A percentile compares a stretch with the other conserved stretches of the same genome.
Conservation (phyloP, 2,797 vertebrate species). For the Aeoliscus strigatus region DNA sequence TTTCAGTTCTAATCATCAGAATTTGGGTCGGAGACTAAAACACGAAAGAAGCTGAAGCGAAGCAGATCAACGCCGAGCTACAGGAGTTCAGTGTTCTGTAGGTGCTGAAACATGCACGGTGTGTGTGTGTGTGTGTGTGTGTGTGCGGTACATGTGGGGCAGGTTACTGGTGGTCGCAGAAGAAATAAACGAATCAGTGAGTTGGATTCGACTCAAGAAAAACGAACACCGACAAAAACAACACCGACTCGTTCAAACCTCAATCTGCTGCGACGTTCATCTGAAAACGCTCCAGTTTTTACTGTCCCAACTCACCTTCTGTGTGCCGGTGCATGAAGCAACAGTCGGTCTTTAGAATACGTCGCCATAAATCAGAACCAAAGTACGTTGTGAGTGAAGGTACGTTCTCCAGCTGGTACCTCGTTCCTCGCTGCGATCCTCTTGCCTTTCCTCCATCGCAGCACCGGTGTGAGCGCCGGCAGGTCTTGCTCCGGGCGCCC, state of each 20-base stretch:
- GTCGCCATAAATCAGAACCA: neutral
- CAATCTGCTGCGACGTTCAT: conserved; percentile 46
- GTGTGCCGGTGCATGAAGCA: neutral
- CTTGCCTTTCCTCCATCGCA: conserved; percentile 92
- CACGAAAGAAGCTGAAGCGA: conserved; percentile 38
- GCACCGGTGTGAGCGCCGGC: conserved; percentile 82
- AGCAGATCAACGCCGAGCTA: conserved; percentile 17
- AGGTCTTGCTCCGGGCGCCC: conserved; percentile 77
- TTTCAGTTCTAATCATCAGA: conserved; percentile 29
- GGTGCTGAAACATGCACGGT: conserved; percentile 51
- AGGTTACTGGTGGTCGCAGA: conserved; percentile 62
- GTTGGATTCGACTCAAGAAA: conserved; percentile 64
- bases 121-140: no score
- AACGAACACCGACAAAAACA: conserved; percentile 59
- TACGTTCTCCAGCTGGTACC: conserved; percentile 68
- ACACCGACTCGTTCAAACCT: conserved; percentile 58
- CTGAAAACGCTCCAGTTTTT: no score
- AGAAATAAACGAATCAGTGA: conserved; percentile 67
- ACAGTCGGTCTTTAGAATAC: neutral
- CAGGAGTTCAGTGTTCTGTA: conserved; percentile 44
- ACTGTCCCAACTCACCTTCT: no score
- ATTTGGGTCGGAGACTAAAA: conserved; percentile 24
- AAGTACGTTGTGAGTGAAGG: no score
- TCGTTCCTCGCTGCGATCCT: conserved; percentile 89
- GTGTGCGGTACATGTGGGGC: conserved; percentile 53